A percentile compares a stretch with the other conserved stretches of the same genome.
Conservation (phyloP, 2,888 invertebrate species). For the Nineta flava region DNA sequence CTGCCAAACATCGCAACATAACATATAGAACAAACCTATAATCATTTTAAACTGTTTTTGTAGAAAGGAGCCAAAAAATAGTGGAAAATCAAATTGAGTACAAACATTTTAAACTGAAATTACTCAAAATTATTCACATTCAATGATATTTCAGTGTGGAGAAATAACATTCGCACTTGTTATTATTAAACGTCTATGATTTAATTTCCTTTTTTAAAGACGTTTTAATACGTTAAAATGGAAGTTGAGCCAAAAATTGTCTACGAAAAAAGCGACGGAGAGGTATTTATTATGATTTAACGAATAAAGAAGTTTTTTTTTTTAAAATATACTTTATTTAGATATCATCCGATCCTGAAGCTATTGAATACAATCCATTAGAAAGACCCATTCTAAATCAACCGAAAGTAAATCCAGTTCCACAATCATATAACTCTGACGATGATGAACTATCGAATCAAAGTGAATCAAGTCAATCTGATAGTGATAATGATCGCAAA, state of each 20-base stretch:
- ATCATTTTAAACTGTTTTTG: too few species aligned
- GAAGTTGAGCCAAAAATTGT: slow-evolving; percentile 10
- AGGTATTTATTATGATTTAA: slow-evolving; percentile 10
- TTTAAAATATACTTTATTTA: not conserved
- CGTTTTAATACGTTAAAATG: slow-evolving; percentile 3
- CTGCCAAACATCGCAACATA: too few species aligned
- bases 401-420: slow-evolving; percentile 31
- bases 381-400: slow-evolving; percentile 32
- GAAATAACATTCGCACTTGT: too few species aligned
- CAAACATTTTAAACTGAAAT: too few species aligned
- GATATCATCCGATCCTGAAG: slow-evolving; percentile 29
- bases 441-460: slow-evolving; percentile 35
- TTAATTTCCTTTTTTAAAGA: too few species aligned
- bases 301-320: not conserved
- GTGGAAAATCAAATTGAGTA: too few species aligned
- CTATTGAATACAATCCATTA: slow-evolving; percentile 38
- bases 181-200: too few species aligned
- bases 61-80: too few species aligned
- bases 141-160: too few species aligned
- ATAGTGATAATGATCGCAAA: slow-evolving; percentile 38
- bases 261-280: slow-evolving; percentile 16
- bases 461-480: slow-evolving; percentile 31
- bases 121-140: too few species aligned
- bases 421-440: slow-evolving; percentile 26
- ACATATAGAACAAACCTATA: too few species aligned